Evolutionary conservation across 2,888 invertebrate genomes (phyloP), one percentile per base, ranked within the genome.

Genomic region (Lysandra bellargus): DNA sequence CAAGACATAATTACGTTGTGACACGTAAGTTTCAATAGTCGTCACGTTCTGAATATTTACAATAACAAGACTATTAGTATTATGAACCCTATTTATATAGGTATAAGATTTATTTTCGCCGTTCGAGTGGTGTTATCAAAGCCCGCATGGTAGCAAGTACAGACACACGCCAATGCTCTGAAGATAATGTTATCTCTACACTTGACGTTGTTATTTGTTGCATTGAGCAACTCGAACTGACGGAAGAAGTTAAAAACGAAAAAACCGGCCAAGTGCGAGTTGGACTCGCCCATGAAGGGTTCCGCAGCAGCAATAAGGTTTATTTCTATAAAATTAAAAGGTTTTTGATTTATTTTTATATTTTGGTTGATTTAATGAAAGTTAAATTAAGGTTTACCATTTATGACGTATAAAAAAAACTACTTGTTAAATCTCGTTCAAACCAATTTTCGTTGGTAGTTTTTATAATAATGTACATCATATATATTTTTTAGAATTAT

Each of bases 1-100:
- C 30, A 69, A 69, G 69, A 69, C 33, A 69, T 23, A 64, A 69
- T 69, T 69, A 69, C 33, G 23, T 69, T 37, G 33, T 69, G 33
- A 69, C 69, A 69, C 73, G 60, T 53, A 60, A 23, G 60, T 60
- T 79, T 14, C 4, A 88, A 88, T 87, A 87, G 88, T 87, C 87
- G 92, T 92, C 90, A 92, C 92, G 91, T 90, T 85, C 92, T 91
- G 87, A 90, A 91, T 92, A 87, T 87, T 86, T 85, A 85, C 83
- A 83, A 85, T 69, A 69, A 33, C 12, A 14, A 9, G n/a, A 78
- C 17, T 23, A n/a, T 33, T n/a, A 44, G 40, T 30, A 60, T 7
- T 80, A 79, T 82, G 1, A 78, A 83, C 84, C 81, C 83, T 87
- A 84, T 60, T 0, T 0, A 7, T 30, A 3, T 76, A 6, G 40